Conservation (phyloP, 2,113 vertebrate species). For the Varanus salvator region DNA sequence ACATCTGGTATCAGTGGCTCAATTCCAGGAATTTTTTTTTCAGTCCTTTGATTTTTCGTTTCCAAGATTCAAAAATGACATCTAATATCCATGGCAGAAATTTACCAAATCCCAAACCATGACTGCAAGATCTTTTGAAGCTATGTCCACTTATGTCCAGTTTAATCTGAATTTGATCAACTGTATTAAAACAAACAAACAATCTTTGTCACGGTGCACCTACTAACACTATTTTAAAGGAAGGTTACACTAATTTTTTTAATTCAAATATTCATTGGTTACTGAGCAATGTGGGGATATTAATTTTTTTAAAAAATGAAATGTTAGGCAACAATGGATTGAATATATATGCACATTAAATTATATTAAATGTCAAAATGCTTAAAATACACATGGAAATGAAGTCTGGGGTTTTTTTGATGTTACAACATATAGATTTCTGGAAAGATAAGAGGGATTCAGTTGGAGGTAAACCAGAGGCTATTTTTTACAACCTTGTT, state of each 20-base stretch:
- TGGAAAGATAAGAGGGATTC: constrained; percentile 60
- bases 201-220: background rate
- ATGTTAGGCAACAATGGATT: background rate
- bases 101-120: background rate
- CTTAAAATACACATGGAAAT: constrained; percentile 51
- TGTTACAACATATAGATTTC: constrained; percentile 69
- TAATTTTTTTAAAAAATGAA: background rate
- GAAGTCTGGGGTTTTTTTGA: constrained; percentile 51
- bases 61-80: background rate
- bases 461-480: constrained; percentile 65
- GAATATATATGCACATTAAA: constrained; percentile 4
- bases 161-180: constrained; percentile 2
- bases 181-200: background rate
- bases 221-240: background rate
- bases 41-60: background rate
- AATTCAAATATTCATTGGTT: constrained; percentile 22
- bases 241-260: background rate
- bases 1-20: background rate
- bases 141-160: background rate
- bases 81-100: background rate
- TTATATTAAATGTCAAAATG: constrained; percentile 36
- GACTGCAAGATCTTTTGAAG: background rate
- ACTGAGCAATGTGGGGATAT: background rate
- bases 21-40: background rate
- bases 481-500: constrained; percentile 66